Evolutionary conservation across 1,140 invertebrate genomes (phyloP), one percentile per base, ranked within the genome.

Genomic region (Cotesia chilonis): DNA sequence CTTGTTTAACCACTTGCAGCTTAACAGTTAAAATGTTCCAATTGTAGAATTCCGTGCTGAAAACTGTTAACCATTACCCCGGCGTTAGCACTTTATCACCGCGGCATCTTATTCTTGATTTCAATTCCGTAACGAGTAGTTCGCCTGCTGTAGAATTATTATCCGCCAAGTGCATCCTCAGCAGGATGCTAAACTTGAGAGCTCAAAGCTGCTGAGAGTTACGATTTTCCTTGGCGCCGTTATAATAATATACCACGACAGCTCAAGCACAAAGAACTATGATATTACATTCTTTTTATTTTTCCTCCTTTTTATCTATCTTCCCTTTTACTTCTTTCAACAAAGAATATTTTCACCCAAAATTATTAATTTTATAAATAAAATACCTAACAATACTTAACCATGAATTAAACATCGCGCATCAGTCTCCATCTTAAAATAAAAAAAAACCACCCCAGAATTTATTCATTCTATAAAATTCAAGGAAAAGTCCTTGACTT

Each of bases 151-250:
- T 6, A 20, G n/a, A 68, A 55, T 68, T 68, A 68, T 68, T 68
- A 55, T 68, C 66, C 35, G 35, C 54, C 66, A 68, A 68, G 66
- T 68, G 66, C 66, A 57, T 28, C 47, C 52, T 68, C 66, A 68
- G 66, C 66, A 55, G 52, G 35, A 68, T 55, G 66, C 36, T 55
- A 68, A 12, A 12, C 5, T 20, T 47, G 63, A 35, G 20, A 35
- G 17, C 5, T 12, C 37, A 47, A 52, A 38, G 36, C n/a, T n/a
- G 63, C n/a, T 28, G 5, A 55, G 51, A 54, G 51, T 68, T 55
- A 68, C 51, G 51, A 68, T 41, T 66, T 52, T 38, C 37, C 14
- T 66, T 51, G 64, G 60, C 60, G 20, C 60, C 37, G 17, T 41
- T 52, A 14, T 3, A 17, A 66, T 38, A 28, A 59, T 59, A 59